Base-by-base conservation (phyloP, 2,113 vertebrate species). In the Otus sunia region DNA sequence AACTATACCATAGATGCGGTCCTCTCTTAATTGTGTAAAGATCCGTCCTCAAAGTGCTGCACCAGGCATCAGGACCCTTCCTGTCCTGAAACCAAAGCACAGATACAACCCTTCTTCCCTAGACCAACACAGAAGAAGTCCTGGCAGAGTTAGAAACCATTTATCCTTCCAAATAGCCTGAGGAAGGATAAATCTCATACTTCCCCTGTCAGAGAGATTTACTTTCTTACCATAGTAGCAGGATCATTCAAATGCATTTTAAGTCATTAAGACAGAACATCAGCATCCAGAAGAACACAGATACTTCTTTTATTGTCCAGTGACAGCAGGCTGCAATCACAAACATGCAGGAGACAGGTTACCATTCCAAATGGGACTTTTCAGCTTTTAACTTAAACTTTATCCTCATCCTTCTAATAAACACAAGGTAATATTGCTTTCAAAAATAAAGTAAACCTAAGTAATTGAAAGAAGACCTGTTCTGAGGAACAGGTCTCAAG, bases 1-100 rank as follows among this genome's bases (percentile, higher is more conserved):
- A 80, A 45, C 30, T 34, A 11, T 45, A 69, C 18, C 34, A 29
- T 3, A 73, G 12, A 19, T 0, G 0, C 49, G 18, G 11, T 53
- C 27, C 23, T 81, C 34, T 29, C 36, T 74, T 45, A 56, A n/a
- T 3, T 45, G 21, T 56, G 36, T 68, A 32, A 88, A 62, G 17
- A 43, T 45, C 47, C 50, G 32, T 3, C n/a, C 27, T 72, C n/a
- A 50, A 72, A 77, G 15, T 66, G 19, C 10, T 2, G 3, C 17
- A 9, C 1, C 13, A 60, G 17, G 11, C 6, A 59, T 11, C 20
- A 79, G 53, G 14, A 80, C 5, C 7, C 10, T 6, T 63, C 18
- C 15, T 22, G 3, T 60, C 22, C 45, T 74, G 47, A 72, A 80
- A 59, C 4, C 8, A 50, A 74, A 71, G 19, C 13, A 67, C 29